These are phyloP conservation scores for Eupsilia transversa DNA, from an alignment of 2,888 invertebrate species.

Conservation along the genomic window DNA sequence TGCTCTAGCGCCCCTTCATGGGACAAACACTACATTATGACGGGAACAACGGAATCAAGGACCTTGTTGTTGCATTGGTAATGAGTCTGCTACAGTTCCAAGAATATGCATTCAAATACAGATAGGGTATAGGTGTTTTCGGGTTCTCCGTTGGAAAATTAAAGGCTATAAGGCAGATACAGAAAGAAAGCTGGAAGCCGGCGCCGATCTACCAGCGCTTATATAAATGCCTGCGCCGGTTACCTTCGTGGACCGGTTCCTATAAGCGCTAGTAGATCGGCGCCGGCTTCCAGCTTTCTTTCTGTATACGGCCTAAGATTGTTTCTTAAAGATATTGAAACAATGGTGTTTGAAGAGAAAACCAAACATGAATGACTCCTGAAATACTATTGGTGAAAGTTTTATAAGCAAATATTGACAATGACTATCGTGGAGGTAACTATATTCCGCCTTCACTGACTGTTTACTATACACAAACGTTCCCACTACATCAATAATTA, in stretches of 20 bases:
- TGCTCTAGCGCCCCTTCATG: constrained; percentile 34
- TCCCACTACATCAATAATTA: not conserved
- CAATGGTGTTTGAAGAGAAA: not conserved
- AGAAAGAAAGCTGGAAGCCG: too few relatives aligned
- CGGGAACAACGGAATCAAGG: constrained; percentile 48
- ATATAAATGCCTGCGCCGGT: too few relatives aligned
- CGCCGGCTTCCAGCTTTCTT: too few relatives aligned
- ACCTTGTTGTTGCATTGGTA: constrained; percentile 40
- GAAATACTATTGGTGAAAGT: not conserved
- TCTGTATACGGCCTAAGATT: too few relatives aligned
- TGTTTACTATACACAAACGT: not conserved
- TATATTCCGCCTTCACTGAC: not conserved
- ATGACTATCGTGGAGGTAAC: not conserved
- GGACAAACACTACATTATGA: constrained; percentile 49
- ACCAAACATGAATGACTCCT: not conserved
- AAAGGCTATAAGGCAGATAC: too few relatives aligned
- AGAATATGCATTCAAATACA: constrained; percentile 20
- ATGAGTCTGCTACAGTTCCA: constrained; percentile 32
- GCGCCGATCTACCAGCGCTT: too few relatives aligned
- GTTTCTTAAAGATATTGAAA: not conserved
- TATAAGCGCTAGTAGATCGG: too few relatives aligned
- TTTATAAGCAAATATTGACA: not conserved
- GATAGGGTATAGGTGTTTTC: not conserved
- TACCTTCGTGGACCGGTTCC: too few relatives aligned
- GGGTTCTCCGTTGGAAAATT: not conserved